Conservation (phyloP, 1,140 invertebrate species). For the Aricia agestis region DNA sequence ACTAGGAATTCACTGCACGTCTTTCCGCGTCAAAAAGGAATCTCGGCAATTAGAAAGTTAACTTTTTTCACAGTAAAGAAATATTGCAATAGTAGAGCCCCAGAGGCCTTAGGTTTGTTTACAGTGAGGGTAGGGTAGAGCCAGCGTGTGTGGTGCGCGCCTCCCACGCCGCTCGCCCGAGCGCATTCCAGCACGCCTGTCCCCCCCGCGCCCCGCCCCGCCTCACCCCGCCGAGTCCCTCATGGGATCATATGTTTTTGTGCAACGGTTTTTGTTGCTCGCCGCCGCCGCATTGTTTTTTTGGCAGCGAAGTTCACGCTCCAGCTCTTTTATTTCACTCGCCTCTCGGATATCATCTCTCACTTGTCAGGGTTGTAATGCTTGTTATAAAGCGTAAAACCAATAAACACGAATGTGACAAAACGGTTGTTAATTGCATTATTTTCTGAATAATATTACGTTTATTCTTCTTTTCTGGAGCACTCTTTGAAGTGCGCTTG, state of each 20-base stretch:
- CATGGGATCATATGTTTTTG: conserved; percentile 75
- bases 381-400: conserved; percentile 11
- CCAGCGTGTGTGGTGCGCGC: conserved; percentile 59
- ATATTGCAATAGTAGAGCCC: conserved; percentile 8
- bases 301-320: conserved; percentile 66
- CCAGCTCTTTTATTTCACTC: conserved; percentile 66
- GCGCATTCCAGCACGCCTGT: conserved; percentile 71
- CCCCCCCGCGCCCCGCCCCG: conserved; percentile 39
- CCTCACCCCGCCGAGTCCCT: conserved; percentile 49
- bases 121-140: conserved; percentile 65
- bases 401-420: not conserved
- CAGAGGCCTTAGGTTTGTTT: conserved; percentile 52
- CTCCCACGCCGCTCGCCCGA: conserved; percentile 71
- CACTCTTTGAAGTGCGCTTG: not conserved
- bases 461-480: not conserved
- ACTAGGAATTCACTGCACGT: not conserved
- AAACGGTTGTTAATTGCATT: not conserved
- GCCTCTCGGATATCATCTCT: conserved; percentile 58
- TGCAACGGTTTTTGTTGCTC: conserved; percentile 75
- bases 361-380: conserved; percentile 37
- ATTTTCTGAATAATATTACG: not conserved
- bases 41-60: not conserved
- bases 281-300: conserved; percentile 66
- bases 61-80: not conserved
- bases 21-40: not conserved